Conservation (phyloP, 2,797 vertebrate genomes). For the Hyperoplus immaculatus region DNA sequence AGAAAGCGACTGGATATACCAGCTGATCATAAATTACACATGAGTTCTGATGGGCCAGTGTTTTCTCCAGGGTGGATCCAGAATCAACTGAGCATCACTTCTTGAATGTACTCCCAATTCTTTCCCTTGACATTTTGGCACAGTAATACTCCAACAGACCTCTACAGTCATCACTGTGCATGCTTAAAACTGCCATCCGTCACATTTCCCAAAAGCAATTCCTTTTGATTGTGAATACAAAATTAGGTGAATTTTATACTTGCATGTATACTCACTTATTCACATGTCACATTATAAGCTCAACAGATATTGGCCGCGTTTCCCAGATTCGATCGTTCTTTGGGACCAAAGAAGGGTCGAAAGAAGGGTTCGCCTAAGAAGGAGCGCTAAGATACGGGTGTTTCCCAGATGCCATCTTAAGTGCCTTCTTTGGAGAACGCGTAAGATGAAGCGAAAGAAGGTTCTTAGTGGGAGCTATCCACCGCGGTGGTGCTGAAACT, state of each 20-base stretch:
- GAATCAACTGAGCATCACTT: conserved; percentile 71
- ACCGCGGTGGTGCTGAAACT: too few relatives aligned
- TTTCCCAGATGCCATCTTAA: too few relatives aligned
- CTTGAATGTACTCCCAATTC: conserved; percentile 33
- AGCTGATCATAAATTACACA: conserved; percentile 80
- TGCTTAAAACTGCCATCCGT: background rate
- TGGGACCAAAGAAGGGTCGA: too few relatives aligned
- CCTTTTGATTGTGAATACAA: background rate
- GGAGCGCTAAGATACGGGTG: too few relatives aligned
- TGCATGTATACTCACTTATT: too few relatives aligned
- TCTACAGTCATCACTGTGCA: conserved; percentile 11
- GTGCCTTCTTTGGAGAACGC: too few relatives aligned
- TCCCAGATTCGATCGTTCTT: too few relatives aligned
- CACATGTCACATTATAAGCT: background rate
- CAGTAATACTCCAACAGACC: conserved; percentile 21
- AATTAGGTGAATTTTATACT: conserved; percentile 1
- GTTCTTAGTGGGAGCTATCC: too few relatives aligned
- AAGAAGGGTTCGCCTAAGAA: too few relatives aligned
- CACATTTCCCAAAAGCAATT: conserved; percentile 1
- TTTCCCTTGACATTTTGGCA: conserved; percentile 33
- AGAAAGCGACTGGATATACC: conserved; percentile 62
- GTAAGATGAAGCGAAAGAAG: too few relatives aligned
- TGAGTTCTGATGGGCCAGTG: conserved; percentile 70
- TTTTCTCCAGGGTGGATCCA: conserved; percentile 61
- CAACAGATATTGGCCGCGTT: too few relatives aligned